Evolutionary conservation across 2,888 invertebrate genomes (phyloP).

Genomic region (Tetragonula carbonaria): DNA sequence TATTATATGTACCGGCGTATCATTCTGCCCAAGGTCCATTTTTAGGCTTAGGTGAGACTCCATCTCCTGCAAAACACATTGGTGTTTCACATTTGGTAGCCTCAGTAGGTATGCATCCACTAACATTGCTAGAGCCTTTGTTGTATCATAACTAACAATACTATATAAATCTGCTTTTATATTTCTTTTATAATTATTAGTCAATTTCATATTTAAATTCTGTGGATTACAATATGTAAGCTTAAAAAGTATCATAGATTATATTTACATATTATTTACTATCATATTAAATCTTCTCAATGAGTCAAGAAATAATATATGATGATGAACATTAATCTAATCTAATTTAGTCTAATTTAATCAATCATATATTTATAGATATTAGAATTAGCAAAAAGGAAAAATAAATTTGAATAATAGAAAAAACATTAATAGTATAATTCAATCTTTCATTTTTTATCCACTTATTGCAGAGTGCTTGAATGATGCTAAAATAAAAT

Average conservation of each 20-base stretch:
- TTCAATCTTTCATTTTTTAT: conserved; percentile 9
- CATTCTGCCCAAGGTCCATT: conserved; percentile 81
- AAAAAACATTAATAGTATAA: conserved; percentile 6
- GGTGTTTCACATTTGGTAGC: conserved; percentile 76
- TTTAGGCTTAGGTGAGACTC: conserved; percentile 82
- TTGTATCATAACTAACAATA: conserved; percentile 32
- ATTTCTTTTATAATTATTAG: background rate
- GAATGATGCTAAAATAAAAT: conserved; percentile 30
- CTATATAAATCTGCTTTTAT: conserved; percentile 6
- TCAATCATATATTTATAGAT: background rate
- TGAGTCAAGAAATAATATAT: background rate
- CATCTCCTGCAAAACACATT: conserved; percentile 76
- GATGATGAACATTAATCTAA: background rate
- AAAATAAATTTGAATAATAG: background rate
- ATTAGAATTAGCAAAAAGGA: conserved; percentile 1
- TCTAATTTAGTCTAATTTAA: background rate
- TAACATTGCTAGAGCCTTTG: conserved; percentile 58
- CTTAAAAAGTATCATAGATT: conserved; percentile 5
- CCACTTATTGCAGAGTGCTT: conserved; percentile 40
- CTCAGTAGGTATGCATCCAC: conserved; percentile 80
- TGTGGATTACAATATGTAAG: conserved; percentile 14
- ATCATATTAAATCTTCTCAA: background rate
- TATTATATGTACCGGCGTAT: conserved; percentile 82
- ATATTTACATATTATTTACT: conserved; percentile 1
- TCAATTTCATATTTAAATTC: background rate